These are phyloP conservation scores for Ips typographus DNA, from an alignment of 1,140 invertebrate genomes.

Conservation along the genomic window DNA sequence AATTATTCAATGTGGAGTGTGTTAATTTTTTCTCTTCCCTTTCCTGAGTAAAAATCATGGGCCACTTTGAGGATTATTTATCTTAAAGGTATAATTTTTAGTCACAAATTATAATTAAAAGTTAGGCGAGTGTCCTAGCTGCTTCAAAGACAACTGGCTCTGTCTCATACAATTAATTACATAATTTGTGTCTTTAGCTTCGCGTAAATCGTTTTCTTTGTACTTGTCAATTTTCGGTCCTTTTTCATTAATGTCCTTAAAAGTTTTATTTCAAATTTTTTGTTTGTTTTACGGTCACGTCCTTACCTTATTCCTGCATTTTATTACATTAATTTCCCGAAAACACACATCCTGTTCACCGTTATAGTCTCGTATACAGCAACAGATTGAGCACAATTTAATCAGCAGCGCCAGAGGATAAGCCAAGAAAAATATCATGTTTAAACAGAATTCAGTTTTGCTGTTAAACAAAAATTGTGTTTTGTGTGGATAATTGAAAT, in stretches of 20 bases:
- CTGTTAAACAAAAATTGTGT: constrained; percentile 26
- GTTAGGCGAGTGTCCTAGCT: not conserved
- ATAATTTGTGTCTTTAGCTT: constrained; percentile 45
- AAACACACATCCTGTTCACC: constrained; percentile 34
- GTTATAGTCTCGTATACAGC: constrained; percentile 36
- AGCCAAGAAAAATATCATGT: constrained; percentile 49
- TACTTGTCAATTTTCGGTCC: constrained; percentile 42
- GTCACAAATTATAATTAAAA: too few relatives aligned
- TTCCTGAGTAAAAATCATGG: too few relatives aligned
- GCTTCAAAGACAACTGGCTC: not conserved
- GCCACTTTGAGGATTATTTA: too few relatives aligned
- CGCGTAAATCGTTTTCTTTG: constrained; percentile 40
- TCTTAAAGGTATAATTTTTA: too few relatives aligned
- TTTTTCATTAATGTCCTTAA: not conserved
- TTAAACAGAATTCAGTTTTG: constrained; percentile 47
- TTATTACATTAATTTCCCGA: constrained; percentile 40
- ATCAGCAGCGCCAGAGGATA: constrained; percentile 44
- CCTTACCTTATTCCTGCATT: constrained; percentile 13
- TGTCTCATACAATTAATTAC: constrained; percentile 42
- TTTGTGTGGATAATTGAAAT: not conserved
- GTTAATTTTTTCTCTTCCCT: too few relatives aligned
- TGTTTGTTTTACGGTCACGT: too few relatives aligned
- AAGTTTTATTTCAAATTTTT: too few relatives aligned
- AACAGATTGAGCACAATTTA: constrained; percentile 33
- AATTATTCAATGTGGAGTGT: too few relatives aligned